phyloP scores from a whole-genome alignment of 1,140 invertebrate genomes.

The Pseudomyrmex sp. region DNA sequence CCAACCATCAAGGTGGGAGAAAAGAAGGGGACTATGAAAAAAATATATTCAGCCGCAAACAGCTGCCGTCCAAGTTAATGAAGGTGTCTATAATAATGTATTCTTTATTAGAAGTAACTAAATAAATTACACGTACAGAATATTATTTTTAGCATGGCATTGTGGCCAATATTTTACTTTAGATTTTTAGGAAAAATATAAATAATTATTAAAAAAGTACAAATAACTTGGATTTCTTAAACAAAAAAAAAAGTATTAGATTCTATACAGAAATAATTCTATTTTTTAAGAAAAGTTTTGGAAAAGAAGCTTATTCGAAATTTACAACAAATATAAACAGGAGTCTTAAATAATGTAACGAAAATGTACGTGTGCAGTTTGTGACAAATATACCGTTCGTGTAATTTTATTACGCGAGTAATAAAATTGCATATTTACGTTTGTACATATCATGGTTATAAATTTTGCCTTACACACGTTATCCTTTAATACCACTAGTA shows the following conservation, averaged over 20 bases:
- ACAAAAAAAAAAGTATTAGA: not conserved
- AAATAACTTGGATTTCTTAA: not conserved
- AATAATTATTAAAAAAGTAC: slow-evolving; percentile 20
- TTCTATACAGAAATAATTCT: not conserved
- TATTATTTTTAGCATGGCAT: slow-evolving; percentile 4
- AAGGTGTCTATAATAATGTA: slow-evolving; percentile 53
- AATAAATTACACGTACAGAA: slow-evolving; percentile 53
- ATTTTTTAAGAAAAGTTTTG: not conserved
- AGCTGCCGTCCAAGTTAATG: slow-evolving; percentile 33
- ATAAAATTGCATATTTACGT: slow-evolving; percentile 14
- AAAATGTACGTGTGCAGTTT: slow-evolving; percentile 1
- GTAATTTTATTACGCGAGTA: not conserved
- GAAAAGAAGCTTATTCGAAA: not conserved
- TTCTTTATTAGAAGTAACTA: slow-evolving; percentile 21
- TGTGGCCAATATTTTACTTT: slow-evolving; percentile 6
- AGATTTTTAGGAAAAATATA: not conserved
- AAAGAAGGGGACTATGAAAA: not conserved
- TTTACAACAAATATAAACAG: not conserved
- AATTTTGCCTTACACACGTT: not conserved
- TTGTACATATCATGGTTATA: slow-evolving; percentile 7
- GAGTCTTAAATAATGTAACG: not conserved
- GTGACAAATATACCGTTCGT: not conserved
- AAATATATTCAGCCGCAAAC: slow-evolving; percentile 32
- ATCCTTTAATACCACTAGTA: not conserved
- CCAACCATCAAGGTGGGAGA: not conserved